Base-by-base conservation (phyloP, 2,888 invertebrate species). In the Stramonita haemastoma region DNA sequence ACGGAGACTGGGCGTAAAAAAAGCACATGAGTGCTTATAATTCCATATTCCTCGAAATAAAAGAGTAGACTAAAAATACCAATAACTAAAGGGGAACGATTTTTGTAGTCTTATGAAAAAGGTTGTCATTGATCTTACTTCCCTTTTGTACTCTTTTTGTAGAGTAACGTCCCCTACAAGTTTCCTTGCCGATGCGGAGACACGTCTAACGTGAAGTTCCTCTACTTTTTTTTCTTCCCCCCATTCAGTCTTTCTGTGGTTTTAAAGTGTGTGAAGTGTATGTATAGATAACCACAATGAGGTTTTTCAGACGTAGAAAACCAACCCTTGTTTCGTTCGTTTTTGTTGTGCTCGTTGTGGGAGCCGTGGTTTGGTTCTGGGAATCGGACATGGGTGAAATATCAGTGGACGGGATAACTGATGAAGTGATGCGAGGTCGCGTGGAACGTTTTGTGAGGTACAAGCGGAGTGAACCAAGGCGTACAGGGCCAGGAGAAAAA, bases 401-500 rank as follows among this genome's bases (percentile, higher is more conserved):
- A 32, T 73, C 70, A 19, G 0, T 77, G 29, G 29, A 26, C 13
- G 70, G 4, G 17, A 81, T 36, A 15, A 29, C 86, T 6, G 89
- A 87, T n/a, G 70, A 89, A 73, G 83, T 84, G 13, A 56, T 77
- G 85, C 34, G 70, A 56, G 77, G 15, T 0, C 84, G 89, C 11
- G 83, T 83, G 85, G 85, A 89, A 85, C 87, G 90, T 26, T 91
- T 66, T 57, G 46, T 87, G 29, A 92, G 92, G 34, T 95, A 95
- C 57, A 92, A 93, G 86, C 56, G 88, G 6, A 87, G 88, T 5
- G 94, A 94, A 89, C 34, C 70, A 11, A 83, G 86, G 22, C 90
- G 94, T 36, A 88, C 88, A n/a, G 96, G 96, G 2, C 95, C 94
- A 6, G 96, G 96, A 19, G 96, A 96, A 91, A 91, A 92, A 17